Evolutionary conservation across 1,140 invertebrate species (phyloP).

Genomic region (Ostrea denselamellosa): DNA sequence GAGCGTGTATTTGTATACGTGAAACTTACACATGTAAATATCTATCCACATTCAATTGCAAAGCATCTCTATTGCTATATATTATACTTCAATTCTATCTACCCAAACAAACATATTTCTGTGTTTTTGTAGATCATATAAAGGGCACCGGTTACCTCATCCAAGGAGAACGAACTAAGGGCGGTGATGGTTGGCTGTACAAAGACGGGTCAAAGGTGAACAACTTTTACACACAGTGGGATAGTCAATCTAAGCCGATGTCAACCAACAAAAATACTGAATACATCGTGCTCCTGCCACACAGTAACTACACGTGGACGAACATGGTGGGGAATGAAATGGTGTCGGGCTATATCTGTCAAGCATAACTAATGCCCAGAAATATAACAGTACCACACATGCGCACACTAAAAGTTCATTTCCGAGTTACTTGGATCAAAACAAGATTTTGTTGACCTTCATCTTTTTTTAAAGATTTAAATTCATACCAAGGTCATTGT

Average conservation of each 20-base stretch:
- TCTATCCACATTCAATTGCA: no score
- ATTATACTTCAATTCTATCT: no score
- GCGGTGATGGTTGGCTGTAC: background rate
- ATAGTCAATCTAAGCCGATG: background rate
- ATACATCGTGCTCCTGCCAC: background rate
- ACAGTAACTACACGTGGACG: background rate
- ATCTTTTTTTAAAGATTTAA: no score
- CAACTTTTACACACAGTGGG: background rate
- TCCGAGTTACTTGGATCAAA: no score
- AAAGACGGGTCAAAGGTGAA: background rate
- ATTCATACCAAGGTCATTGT: no score
- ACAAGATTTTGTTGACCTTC: no score
- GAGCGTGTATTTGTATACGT: no score
- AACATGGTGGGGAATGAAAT: background rate
- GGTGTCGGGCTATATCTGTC: constrained; percentile 1
- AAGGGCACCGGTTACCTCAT: background rate
- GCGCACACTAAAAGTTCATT: no score
- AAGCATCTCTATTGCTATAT: no score
- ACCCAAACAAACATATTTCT: no score
- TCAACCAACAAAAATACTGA: background rate
- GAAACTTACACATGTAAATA: no score
- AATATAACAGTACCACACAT: no score
- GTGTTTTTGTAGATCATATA: background rate
- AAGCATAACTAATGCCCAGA: background rate
- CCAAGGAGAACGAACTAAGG: background rate